A percentile compares a stretch with the other conserved stretches of the same genome.
phyloP scores from a whole-genome alignment of 1,140 invertebrate species.

The Penaeus chinensis region DNA sequence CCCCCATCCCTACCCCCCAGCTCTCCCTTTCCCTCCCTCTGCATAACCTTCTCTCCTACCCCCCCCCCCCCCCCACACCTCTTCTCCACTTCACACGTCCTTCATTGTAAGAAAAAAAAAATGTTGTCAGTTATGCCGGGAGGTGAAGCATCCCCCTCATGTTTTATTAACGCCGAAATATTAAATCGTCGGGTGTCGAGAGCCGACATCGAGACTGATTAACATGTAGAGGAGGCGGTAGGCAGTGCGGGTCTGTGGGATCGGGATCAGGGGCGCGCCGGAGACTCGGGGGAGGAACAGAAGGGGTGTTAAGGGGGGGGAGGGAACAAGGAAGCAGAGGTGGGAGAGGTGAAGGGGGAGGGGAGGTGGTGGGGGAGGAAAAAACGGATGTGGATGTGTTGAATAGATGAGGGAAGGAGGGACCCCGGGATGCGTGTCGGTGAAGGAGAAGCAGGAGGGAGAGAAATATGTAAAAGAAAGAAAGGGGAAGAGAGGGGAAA shows the following conservation, averaged over 20 bases:
- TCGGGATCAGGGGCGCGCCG: neutral
- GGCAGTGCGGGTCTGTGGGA: neutral
- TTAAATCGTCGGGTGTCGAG: conserved; percentile 32
- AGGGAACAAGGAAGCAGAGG: neutral
- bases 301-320: neutral
- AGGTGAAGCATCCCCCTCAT: conserved; percentile 1
- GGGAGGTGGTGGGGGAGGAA: neutral
- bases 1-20: too few relatives aligned
- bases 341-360: too few relatives aligned
- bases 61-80: too few relatives aligned
- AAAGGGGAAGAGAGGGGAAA: too few relatives aligned
- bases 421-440: too few relatives aligned
- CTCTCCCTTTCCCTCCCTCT: too few relatives aligned
- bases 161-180: conserved; percentile 32
- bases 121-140: conserved; percentile 14
- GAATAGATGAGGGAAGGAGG: too few relatives aligned
- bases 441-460: too few relatives aligned
- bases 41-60: too few relatives aligned
- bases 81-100: too few relatives aligned
- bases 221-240: conserved; percentile 4
- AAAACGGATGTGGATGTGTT: neutral
- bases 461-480: too few relatives aligned
- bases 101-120: neutral
- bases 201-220: neutral
- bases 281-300: neutral